Conservation (phyloP, 2,797 vertebrate genomes). For the Myiothlypis chrysogaster region DNA sequence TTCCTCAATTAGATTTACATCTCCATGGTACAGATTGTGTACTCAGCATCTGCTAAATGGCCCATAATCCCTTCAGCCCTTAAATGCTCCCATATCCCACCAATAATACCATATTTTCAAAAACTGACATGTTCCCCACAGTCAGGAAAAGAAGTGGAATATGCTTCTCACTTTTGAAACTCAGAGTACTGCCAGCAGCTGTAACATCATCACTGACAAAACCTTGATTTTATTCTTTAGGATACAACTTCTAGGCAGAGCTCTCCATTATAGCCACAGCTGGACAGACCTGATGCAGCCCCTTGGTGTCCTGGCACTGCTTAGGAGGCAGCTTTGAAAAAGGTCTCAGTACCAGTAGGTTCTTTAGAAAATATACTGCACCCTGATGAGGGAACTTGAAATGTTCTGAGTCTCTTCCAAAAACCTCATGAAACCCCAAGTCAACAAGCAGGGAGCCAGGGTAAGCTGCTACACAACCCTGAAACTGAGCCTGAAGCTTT, state of each 20-base stretch:
- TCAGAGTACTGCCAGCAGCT: background rate
- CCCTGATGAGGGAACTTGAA: background rate
- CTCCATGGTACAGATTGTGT: background rate
- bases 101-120: background rate
- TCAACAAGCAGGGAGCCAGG: background rate
- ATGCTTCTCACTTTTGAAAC: background rate
- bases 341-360: background rate
- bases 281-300: background rate
- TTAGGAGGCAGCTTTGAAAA: background rate
- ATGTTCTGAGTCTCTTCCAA: background rate
- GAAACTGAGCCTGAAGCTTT: slow-evolving; percentile 7
- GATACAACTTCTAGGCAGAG: background rate
- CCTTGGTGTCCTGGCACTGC: background rate
- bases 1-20: background rate
- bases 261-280: background rate
- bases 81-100: background rate
- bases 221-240: background rate
- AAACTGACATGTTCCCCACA: background rate
- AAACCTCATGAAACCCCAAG: background rate
- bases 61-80: background rate
- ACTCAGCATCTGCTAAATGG: background rate
- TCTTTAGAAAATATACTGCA: background rate
- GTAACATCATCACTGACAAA: background rate
- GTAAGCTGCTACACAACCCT: background rate
- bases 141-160: background rate